A percentile compares a stretch with the other conserved stretches of the same genome.
phyloP scores from a whole-genome alignment of 1,140 invertebrate species.

The Neoseiulus cucumeris region DNA sequence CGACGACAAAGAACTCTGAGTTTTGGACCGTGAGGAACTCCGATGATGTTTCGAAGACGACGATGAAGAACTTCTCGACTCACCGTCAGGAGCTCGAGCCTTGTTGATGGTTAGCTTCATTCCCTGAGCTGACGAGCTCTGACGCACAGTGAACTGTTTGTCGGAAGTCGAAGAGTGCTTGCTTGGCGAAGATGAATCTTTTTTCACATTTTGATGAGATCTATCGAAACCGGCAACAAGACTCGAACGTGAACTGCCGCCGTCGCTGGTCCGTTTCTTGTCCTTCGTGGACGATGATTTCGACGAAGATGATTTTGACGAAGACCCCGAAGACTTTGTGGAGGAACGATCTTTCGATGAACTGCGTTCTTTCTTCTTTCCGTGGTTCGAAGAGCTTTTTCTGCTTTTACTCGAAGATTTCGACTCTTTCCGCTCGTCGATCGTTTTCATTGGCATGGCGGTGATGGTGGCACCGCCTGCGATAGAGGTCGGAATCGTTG shows the following conservation, averaged over 20 bases:
- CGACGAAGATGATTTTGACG: neutral
- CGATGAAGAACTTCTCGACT: neutral
- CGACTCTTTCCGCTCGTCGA: too few relatives aligned
- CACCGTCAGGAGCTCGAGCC: neutral
- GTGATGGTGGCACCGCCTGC: too few relatives aligned
- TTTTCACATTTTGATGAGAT: too few relatives aligned
- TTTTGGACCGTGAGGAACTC: neutral
- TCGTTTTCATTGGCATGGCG: too few relatives aligned
- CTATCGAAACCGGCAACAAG: too few relatives aligned
- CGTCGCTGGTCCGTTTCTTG: neutral
- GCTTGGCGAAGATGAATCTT: neutral
- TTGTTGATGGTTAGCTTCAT: constrained; percentile 1
- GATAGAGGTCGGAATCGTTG: too few relatives aligned
- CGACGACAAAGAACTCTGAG: neutral
- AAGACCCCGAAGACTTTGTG: neutral
- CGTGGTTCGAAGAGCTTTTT: neutral
- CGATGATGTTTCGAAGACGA: constrained; percentile 7
- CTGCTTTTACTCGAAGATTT: too few relatives aligned
- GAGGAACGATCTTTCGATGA: neutral
- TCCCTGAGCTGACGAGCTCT: neutral
- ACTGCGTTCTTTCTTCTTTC: neutral
- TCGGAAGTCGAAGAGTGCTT: neutral
- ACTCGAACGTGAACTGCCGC: too few relatives aligned
- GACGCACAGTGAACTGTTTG: neutral
- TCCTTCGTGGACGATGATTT: neutral